phyloP scores from a whole-genome alignment of 1,140 invertebrate species.

The Leguminivora glycinivorella region DNA sequence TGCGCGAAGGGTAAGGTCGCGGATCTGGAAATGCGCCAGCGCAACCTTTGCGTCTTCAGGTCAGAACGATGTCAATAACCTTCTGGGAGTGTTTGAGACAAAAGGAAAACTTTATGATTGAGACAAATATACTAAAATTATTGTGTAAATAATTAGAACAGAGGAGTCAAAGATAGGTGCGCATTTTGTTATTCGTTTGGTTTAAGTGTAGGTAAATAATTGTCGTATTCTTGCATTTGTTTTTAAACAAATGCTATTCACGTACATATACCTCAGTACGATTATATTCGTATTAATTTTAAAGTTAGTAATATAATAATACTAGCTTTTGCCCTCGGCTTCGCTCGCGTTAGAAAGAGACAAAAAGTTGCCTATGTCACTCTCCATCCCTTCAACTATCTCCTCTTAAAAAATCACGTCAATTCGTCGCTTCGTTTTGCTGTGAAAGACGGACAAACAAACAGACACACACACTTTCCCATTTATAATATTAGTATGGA shows the following conservation, averaged over 20 bases:
- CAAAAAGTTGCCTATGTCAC: no score
- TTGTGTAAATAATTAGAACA: background rate
- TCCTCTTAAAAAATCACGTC: no score
- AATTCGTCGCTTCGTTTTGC: no score
- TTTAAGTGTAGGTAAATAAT: background rate
- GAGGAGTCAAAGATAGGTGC: background rate
- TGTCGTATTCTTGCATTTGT: background rate
- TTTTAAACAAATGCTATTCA: background rate
- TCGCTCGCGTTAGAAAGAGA: no score
- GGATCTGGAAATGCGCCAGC: background rate
- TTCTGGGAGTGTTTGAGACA: constrained; percentile 23
- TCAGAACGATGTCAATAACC: constrained; percentile 12
- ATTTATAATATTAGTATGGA: no score
- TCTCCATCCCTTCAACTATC: no score
- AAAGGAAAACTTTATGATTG: background rate
- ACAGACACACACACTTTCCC: no score
- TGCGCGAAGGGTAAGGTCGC: constrained; percentile 16
- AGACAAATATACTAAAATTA: background rate
- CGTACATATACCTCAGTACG: background rate
- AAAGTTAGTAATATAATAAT: no score
- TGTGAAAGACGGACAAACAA: no score
- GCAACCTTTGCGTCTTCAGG: constrained; percentile 17
- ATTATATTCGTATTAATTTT: no score
- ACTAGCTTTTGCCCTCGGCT: no score
- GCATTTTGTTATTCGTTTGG: constrained; percentile 3